Evolutionary conservation across 1,140 invertebrate species (phyloP).

Genomic region (Drosophila pseudoobscura): DNA sequence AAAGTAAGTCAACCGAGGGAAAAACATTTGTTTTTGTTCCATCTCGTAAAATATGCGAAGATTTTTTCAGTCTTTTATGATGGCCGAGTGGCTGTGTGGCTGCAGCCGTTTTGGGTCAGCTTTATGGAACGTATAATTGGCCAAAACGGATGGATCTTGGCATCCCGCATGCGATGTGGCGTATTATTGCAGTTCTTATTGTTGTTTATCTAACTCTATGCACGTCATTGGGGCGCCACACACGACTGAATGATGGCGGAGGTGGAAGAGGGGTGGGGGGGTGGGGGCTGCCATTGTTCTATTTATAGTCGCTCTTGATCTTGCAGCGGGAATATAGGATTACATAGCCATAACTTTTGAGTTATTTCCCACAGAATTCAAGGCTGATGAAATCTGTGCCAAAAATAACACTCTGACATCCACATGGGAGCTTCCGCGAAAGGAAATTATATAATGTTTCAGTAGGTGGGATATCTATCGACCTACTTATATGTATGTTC

Average conservation of each 20-base stretch:
- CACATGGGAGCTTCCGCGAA: constrained; percentile 15
- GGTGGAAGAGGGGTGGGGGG: neutral
- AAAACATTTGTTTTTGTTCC: constrained; percentile 78
- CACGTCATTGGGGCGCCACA: constrained; percentile 65
- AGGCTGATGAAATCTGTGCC: constrained; percentile 30
- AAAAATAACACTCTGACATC: constrained; percentile 19
- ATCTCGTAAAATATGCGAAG: constrained; percentile 76
- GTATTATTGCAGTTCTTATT: constrained; percentile 69
- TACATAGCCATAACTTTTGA: constrained; percentile 19
- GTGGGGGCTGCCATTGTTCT: constrained; percentile 31
- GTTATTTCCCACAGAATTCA: constrained; percentile 49
- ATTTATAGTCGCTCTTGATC: constrained; percentile 67
- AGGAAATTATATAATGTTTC: constrained; percentile 42
- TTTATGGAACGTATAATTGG: constrained; percentile 77
- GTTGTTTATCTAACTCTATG: constrained; percentile 68
- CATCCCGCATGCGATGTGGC: constrained; percentile 68
- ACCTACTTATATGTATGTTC: too few relatives aligned
- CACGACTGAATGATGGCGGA: constrained; percentile 4
- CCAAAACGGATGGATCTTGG: constrained; percentile 56
- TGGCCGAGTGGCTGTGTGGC: constrained; percentile 11
- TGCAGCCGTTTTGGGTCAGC: constrained; percentile 44
- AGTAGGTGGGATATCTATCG: too few relatives aligned
- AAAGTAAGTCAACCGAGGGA: constrained; percentile 64
- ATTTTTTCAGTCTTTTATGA: constrained; percentile 44
- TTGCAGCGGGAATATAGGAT: constrained; percentile 41